These are phyloP conservation scores for Subacronicta megacephala DNA, from an alignment of 2,888 invertebrate species.

Conservation along the genomic window DNA sequence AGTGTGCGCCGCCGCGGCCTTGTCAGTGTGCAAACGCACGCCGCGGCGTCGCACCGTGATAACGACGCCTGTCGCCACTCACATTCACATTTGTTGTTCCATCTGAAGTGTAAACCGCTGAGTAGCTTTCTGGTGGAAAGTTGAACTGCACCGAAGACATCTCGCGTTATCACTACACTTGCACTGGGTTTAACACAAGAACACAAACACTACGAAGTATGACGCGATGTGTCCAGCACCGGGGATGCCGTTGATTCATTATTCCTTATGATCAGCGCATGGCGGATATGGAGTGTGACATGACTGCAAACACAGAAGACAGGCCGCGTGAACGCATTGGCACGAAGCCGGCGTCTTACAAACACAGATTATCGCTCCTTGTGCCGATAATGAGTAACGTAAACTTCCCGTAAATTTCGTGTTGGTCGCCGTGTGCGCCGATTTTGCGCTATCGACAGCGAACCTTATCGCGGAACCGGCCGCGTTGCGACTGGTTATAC, in stretches of 20 bases:
- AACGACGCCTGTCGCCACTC: constrained; percentile 64
- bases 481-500: constrained; percentile 69
- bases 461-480: constrained; percentile 78
- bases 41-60: constrained; percentile 61
- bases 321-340: constrained; percentile 49
- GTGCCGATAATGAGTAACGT: constrained; percentile 79
- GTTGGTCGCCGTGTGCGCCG: constrained; percentile 66
- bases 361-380: constrained; percentile 78
- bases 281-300: constrained; percentile 59
- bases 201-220: constrained; percentile 59
- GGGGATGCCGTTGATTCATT: constrained; percentile 68
- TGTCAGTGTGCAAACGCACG: constrained; percentile 74
- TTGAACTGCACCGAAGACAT: constrained; percentile 78
- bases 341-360: constrained; percentile 64
- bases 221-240: constrained; percentile 60
- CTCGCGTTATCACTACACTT: constrained; percentile 65
- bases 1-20: constrained; percentile 74
- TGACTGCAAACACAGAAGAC: constrained; percentile 55
- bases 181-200: constrained; percentile 57
- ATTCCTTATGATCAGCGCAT: constrained; percentile 72
- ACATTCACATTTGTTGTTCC: constrained; percentile 74
- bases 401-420: constrained; percentile 77
- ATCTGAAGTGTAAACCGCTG: constrained; percentile 79
- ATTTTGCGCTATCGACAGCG: constrained; percentile 70
- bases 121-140: constrained; percentile 85